Percentiles rank a stretch among this genome's conserved stretches.
Evolutionary conservation across 2,888 invertebrate species (phyloP).

Genomic region (Cantharis rufa): DNA sequence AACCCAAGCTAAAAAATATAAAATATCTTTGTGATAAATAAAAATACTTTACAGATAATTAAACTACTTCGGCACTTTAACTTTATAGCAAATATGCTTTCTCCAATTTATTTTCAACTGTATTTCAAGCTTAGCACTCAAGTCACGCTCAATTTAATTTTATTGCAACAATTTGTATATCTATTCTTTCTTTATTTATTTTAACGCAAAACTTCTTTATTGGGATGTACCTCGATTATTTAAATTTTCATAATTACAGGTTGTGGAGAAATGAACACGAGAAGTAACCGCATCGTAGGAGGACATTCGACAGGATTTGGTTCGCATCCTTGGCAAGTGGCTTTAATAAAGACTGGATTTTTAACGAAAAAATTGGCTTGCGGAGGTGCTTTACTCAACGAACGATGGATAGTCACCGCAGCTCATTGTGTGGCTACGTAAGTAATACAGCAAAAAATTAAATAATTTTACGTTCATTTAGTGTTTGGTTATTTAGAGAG

Average conservation of each 20-base stretch:
- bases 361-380: constrained; percentile 88
- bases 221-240: not conserved
- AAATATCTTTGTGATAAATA: not conserved
- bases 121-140: not conserved
- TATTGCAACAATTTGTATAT: not conserved
- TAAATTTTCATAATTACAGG: constrained; percentile 62
- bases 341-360: constrained; percentile 89
- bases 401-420: constrained; percentile 90
- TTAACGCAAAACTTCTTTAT: not conserved
- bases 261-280: constrained; percentile 85
- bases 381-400: constrained; percentile 87
- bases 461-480: not conserved
- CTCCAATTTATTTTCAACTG: not conserved
- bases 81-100: not conserved
- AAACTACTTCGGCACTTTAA: not conserved
- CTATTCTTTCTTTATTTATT: not conserved
- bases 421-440: constrained; percentile 92
- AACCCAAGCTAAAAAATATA: not conserved
- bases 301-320: constrained; percentile 90
- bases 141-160: not conserved
- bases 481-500: too few species aligned
- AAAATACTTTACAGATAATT: not conserved
- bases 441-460: constrained; percentile 55
- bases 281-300: constrained; percentile 89
- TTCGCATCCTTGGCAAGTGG: constrained; percentile 93